phyloP scores from a whole-genome alignment of 2,888 invertebrate species.

The Sarcophaga subvicina region DNA sequence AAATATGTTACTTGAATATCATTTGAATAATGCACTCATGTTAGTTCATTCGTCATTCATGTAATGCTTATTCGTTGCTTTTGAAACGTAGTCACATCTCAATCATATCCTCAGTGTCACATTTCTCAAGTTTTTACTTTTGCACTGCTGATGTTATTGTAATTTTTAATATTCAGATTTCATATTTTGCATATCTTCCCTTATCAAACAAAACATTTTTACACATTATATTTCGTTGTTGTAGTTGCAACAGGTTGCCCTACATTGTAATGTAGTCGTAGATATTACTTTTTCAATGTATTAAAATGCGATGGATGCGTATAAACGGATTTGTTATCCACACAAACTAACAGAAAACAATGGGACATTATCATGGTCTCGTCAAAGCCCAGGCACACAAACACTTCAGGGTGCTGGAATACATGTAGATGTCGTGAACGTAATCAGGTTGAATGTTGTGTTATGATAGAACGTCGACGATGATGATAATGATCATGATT shows the following conservation, averaged over 20 bases:
- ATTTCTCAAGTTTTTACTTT: conserved; percentile 54
- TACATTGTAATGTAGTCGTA: conserved; percentile 25
- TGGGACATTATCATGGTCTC: conserved; percentile 32
- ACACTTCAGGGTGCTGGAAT: background rate
- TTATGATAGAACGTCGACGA: conserved; percentile 41
- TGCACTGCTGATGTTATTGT: conserved; percentile 10
- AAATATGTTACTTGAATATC: no score
- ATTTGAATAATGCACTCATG: no score
- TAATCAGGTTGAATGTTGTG: conserved; percentile 36
- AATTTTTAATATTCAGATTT: no score
- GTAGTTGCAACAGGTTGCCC: conserved; percentile 27
- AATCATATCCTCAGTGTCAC: conserved; percentile 69
- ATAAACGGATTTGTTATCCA: conserved; percentile 78
- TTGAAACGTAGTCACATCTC: conserved; percentile 76
- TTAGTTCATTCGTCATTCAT: background rate
- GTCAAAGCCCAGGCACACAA: background rate
- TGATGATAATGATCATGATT: conserved; percentile 22
- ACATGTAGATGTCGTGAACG: background rate
- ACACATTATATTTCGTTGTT: no score
- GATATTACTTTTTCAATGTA: conserved; percentile 69
- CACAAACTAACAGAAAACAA: conserved; percentile 73
- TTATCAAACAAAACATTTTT: background rate
- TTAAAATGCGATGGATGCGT: conserved; percentile 77
- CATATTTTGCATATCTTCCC: no score
- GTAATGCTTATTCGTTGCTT: conserved; percentile 24